Evolutionary conservation across 2,797 vertebrate genomes (phyloP), one percentile per base, ranked within the genome.

Genomic region (Spinibarbus caldwelli): DNA sequence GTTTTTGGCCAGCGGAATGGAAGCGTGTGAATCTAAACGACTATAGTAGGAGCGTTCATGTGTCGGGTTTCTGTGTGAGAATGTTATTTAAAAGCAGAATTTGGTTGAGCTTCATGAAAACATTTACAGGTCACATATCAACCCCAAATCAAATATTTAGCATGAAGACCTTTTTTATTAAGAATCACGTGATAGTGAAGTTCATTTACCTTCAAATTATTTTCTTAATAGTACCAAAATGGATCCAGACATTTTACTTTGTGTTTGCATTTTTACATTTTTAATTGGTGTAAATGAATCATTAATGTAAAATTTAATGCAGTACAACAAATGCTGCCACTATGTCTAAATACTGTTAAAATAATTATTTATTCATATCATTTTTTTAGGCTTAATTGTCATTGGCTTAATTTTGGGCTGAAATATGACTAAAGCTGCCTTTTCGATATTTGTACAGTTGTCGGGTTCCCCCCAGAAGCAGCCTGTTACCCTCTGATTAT

Each of bases 1-100:
- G 78, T 36, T 84, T 81, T 86, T 86, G 77, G 49, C 78, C 21
- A 31, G 29, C 10, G 26, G 59, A 64, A 80, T 68, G 41, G 41
- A 66, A 78, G 82, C 38, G 2, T 43, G 43, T 45, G 26, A 62
- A 23, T 73, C 38, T 47, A 62, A 43, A 82, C 11, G 54, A 75
- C 31, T 36, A 17, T 36, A 26, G 70, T 34, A 34, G 49, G 67
- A 57, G 19, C 29, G 2, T 64, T 83, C 36, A 43, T 31, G 49
- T 47, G 23, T 57, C 8, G 26, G 15, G 23, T 70, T 36, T 57
- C 47, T 78, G 5, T 34, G 11, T 57, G 14, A 43, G 10, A 43
- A 47, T n/a, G 14, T 29, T 49, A 52, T 59, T n/a, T 82, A 31
- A 73, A 72, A 43, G 26, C 26, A 26, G 26, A 57, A 43, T 82